Base-by-base conservation (phyloP, 2,113 vertebrate species). In the Proterorhinus semilunaris region DNA sequence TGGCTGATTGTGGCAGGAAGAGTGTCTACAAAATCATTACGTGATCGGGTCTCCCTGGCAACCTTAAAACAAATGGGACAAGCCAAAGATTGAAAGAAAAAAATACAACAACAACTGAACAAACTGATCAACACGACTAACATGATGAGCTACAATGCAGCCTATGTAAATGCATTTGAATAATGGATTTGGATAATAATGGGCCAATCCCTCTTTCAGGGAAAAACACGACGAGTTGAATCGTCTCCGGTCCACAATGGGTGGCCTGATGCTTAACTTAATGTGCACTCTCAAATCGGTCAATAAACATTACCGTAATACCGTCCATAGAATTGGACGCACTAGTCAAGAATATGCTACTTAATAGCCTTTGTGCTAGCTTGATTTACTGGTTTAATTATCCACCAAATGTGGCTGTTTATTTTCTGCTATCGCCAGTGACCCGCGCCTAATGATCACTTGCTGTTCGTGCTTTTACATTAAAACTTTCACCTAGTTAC, bases 131-230 rank as follows among this genome's bases (percentile, higher is more conserved):
- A 68, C 71, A 61, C 7, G 12, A 43, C 61, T 12, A 16, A 72
- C 17, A 55, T 3, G 13, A 66, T 68, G 48, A 7, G 67, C 68
- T 68, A 66, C 57, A 50, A 21, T 52, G 52, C 36, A 42, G 63
- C 74, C 12, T 52, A 50, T 72, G 15, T 55, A 46, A 80, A 52
- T 51, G 68, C 27, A 55, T 75, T 54, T 21, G 57, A 43, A 53
- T 61, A 61, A 44, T 44, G 36, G 46, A 43, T 21, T 44, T 50
- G 65, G 74, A 80, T 72, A 78, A 51, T 78, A 79, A 65, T 66
- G 51, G 57, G 61, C 55, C 27, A 58, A 11, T 42, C 53, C 36
- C 64, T 65, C 15, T 67, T n/a, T 59, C 48, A 9, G 65, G 62
- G 8, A 58, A 42, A 58, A 13, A 21, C 17, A 27, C 21, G 6